Percentiles rank a stretch among this genome's conserved stretches.
phyloP scores from a whole-genome alignment of 2,797 vertebrate genomes.

The Pristis pectinata region DNA sequence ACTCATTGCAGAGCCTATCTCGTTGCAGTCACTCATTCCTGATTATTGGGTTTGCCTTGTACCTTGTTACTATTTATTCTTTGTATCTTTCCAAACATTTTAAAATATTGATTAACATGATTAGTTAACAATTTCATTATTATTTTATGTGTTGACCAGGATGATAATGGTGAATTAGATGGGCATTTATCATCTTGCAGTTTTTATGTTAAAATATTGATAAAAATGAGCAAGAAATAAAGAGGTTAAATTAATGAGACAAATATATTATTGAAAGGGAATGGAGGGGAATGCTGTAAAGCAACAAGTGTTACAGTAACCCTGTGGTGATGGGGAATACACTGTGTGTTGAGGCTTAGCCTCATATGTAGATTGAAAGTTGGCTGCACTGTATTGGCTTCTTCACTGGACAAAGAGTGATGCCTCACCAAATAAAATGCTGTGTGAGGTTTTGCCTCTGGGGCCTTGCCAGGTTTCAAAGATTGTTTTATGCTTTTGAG shows the following conservation, averaged over 20 bases:
- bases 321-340: too few species aligned
- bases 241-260: neutral
- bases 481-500: constrained; percentile 19
- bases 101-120: neutral
- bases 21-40: constrained; percentile 46
- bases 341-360: constrained; percentile 5
- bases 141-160: neutral
- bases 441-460: constrained; percentile 1
- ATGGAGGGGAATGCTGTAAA: neutral
- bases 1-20: constrained; percentile 44
- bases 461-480: neutral
- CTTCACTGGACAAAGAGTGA: neutral
- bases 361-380: neutral
- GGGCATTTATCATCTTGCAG: too few species aligned
- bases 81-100: neutral
- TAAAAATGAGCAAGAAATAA: neutral
- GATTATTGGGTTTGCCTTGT: neutral
- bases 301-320: neutral
- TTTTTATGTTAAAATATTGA: too few species aligned
- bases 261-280: neutral
- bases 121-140: neutral
- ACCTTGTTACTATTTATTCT: neutral
- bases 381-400: constrained; percentile 19
- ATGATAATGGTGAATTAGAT: neutral
- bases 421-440: constrained; percentile 18